A percentile compares a stretch with the other conserved stretches of the same genome.
phyloP scores from a whole-genome alignment of 2,888 invertebrate genomes.

The Polydrusus pterygomalis region DNA sequence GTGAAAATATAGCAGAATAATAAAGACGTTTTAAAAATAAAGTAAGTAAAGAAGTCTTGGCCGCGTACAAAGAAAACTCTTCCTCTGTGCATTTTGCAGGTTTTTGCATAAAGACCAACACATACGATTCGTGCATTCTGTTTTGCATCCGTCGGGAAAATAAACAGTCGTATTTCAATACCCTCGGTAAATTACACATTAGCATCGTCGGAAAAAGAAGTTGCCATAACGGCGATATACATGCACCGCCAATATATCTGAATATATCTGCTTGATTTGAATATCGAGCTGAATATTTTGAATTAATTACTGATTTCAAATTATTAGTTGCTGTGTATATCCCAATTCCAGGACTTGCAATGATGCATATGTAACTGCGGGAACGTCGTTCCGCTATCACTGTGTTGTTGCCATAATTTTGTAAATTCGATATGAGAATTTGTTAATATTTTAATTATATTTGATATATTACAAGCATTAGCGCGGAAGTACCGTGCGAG shows the following conservation, averaged over 20 bases:
- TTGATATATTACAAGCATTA: too few relatives aligned
- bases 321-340: constrained; percentile 60
- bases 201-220: constrained; percentile 54
- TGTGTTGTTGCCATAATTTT: constrained; percentile 31
- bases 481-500: too few relatives aligned
- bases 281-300: constrained; percentile 63
- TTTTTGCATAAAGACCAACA: constrained; percentile 33
- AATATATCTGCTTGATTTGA: constrained; percentile 57
- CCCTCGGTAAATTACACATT: constrained; percentile 53
- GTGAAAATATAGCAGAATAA: too few relatives aligned
- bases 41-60: not conserved
- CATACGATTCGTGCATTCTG: constrained; percentile 23
- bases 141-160: constrained; percentile 47
- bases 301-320: constrained; percentile 65
- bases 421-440: constrained; percentile 38
- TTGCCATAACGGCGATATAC: constrained; percentile 54
- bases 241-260: constrained; percentile 56
- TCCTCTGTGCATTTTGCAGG: constrained; percentile 8
- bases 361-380: constrained; percentile 48
- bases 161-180: constrained; percentile 55
- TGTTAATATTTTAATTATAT: constrained; percentile 15
- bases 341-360: constrained; percentile 43
- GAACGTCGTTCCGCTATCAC: constrained; percentile 30
- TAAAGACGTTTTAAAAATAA: too few relatives aligned
- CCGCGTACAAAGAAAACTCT: not conserved